phyloP scores from a whole-genome alignment of 2,113 vertebrate species.

The Eulemur macaco region DNA sequence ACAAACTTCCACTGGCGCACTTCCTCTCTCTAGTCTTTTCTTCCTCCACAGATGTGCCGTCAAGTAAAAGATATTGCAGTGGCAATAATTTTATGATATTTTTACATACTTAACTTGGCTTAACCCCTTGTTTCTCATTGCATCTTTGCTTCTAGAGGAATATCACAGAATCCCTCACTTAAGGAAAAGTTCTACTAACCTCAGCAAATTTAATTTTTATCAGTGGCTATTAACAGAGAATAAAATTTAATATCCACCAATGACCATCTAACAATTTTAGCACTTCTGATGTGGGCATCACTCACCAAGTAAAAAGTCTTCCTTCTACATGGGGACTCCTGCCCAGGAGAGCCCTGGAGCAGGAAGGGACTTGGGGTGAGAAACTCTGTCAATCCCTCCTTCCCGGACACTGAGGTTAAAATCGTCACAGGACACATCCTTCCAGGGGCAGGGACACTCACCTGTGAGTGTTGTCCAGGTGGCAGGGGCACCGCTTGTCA shows the following conservation, averaged over 20 bases:
- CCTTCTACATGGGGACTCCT: neutral
- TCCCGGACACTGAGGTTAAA: accelerated
- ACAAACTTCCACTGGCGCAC: neutral
- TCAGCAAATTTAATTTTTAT: neutral
- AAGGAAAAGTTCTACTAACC: neutral
- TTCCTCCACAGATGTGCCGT: slow-evolving; percentile 52
- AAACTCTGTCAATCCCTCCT: neutral
- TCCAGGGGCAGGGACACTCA: slow-evolving; percentile 70
- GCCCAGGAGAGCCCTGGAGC: neutral
- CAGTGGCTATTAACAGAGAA: neutral
- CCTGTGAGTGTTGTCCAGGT: slow-evolving; percentile 90
- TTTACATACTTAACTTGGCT: neutral
- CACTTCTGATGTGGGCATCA: neutral
- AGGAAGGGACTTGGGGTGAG: neutral
- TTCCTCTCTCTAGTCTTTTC: slow-evolving; percentile 8
- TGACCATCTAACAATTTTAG: neutral
- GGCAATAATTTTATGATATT: slow-evolving; percentile 44
- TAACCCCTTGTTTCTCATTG: neutral
- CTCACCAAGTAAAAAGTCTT: neutral
- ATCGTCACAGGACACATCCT: neutral
- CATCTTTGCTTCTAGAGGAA: slow-evolving; percentile 36
- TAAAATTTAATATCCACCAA: neutral
- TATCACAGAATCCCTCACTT: slow-evolving; percentile 38
- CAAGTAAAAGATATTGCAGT: slow-evolving; percentile 30
- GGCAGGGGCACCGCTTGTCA: slow-evolving; percentile 92